phyloP scores from a whole-genome alignment of 2,888 invertebrate species.

The Charanyca ferruginea region DNA sequence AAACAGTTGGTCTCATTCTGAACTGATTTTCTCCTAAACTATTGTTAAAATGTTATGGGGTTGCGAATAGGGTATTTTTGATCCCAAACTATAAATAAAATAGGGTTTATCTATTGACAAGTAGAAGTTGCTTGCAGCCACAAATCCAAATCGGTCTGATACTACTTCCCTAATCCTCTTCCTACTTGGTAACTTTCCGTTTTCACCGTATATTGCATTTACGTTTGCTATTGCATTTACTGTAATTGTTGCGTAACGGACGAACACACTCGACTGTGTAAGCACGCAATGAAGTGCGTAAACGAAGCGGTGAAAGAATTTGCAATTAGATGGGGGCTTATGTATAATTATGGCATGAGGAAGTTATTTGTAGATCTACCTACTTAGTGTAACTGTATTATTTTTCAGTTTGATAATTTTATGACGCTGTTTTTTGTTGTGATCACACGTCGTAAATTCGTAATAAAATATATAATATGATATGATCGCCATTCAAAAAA shows the following conservation, averaged over 20 bases:
- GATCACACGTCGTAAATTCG: no score
- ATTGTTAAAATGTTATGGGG: no score
- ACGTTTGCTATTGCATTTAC: conserved; percentile 53
- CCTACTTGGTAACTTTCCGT: conserved; percentile 65
- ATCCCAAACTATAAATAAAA: no score
- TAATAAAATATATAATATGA: no score
- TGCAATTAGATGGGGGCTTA: conserved; percentile 30
- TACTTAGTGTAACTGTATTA: background rate
- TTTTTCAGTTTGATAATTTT: background rate
- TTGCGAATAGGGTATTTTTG: no score
- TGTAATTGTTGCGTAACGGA: conserved; percentile 50
- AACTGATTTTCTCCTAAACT: no score
- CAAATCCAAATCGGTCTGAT: conserved; percentile 38
- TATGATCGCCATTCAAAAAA: no score
- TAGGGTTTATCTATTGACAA: no score
- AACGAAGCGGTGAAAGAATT: conserved; percentile 37
- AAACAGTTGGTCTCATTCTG: no score
- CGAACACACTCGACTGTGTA: conserved; percentile 41
- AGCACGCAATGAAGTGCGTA: conserved; percentile 46
- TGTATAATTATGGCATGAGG: conserved; percentile 24
- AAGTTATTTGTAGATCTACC: conserved; percentile 2
- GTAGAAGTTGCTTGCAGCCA: conserved; percentile 37
- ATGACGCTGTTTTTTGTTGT: no score
- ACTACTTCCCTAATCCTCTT: conserved; percentile 60
- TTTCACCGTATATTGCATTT: conserved; percentile 44